phyloP scores from a whole-genome alignment of 2,113 vertebrate genomes.

The Aptenodytes patagonicus region DNA sequence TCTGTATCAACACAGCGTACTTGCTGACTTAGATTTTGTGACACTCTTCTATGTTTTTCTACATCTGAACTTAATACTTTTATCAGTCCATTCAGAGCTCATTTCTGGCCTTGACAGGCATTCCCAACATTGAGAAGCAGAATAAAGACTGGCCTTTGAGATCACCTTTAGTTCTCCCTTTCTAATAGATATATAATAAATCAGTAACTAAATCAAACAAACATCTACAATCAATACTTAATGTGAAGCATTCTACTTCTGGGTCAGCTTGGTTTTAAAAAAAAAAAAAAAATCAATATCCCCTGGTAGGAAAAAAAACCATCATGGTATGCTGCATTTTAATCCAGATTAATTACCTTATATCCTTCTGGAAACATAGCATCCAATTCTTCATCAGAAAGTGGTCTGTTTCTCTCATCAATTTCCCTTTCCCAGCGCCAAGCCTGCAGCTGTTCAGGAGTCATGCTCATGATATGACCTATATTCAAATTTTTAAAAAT shows the following conservation, averaged over 20 bases:
- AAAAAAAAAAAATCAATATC: neutral
- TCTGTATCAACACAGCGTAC: neutral
- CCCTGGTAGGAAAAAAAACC: neutral
- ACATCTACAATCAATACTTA: neutral
- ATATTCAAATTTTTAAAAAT: neutral
- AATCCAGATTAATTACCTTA: constrained; percentile 75
- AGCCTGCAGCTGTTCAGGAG: constrained; percentile 96
- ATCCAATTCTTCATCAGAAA: constrained; percentile 96
- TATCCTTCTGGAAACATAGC: constrained; percentile 99
- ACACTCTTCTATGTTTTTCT: neutral
- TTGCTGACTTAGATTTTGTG: neutral
- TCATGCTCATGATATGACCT: constrained; percentile 99
- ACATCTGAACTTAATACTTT: neutral
- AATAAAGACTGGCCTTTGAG: neutral
- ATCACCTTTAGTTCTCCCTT: neutral
- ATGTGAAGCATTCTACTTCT: neutral
- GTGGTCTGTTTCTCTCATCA: constrained; percentile 94
- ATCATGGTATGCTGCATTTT: neutral
- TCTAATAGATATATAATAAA: neutral
- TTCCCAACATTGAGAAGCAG: neutral
- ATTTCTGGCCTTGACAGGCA: neutral
- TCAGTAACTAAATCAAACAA: neutral
- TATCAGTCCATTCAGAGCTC: neutral
- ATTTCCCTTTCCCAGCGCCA: constrained; percentile 99
- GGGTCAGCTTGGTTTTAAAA: neutral